A percentile compares a stretch with the other conserved stretches of the same genome.
Evolutionary conservation across 2,113 vertebrate species (phyloP).

Genomic region (Bubo scandiacus): DNA sequence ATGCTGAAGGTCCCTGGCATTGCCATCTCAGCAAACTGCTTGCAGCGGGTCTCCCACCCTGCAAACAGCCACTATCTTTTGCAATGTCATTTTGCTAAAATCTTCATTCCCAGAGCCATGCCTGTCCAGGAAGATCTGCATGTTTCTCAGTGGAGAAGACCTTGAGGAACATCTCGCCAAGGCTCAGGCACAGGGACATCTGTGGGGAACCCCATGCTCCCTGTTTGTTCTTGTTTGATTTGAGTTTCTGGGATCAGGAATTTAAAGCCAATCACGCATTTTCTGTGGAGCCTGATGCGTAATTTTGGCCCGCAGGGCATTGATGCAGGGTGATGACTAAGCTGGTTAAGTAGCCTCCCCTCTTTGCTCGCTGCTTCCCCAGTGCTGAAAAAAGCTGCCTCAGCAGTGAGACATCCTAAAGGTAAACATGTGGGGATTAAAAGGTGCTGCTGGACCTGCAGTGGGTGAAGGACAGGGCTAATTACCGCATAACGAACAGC

Average conservation of each 20-base stretch:
- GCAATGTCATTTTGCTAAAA: neutral
- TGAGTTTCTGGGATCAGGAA: neutral
- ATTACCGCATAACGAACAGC: neutral
- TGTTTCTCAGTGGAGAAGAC: neutral
- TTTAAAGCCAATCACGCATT: neutral
- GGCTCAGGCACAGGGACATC: neutral
- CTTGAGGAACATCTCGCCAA: neutral
- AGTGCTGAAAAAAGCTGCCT: neutral
- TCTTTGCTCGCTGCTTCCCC: neutral
- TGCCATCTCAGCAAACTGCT: neutral
- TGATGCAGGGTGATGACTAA: neutral
- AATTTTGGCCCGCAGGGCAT: rapidly evolving
- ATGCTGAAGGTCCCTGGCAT: neutral
- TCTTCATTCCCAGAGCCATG: neutral
- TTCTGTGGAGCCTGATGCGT: neutral
- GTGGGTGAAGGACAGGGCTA: neutral
- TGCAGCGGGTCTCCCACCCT: neutral
- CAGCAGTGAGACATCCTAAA: neutral
- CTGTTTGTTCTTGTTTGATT: neutral
- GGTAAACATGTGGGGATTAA: neutral
- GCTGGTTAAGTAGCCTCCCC: neutral
- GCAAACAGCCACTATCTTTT: neutral
- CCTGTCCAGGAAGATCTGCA: neutral
- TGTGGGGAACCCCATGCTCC: neutral
- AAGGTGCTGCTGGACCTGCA: neutral